A percentile compares a stretch with the other conserved stretches of the same genome.
phyloP scores from a whole-genome alignment of 2,113 vertebrate species.

The Pseudorectes ferrugineus region DNA sequence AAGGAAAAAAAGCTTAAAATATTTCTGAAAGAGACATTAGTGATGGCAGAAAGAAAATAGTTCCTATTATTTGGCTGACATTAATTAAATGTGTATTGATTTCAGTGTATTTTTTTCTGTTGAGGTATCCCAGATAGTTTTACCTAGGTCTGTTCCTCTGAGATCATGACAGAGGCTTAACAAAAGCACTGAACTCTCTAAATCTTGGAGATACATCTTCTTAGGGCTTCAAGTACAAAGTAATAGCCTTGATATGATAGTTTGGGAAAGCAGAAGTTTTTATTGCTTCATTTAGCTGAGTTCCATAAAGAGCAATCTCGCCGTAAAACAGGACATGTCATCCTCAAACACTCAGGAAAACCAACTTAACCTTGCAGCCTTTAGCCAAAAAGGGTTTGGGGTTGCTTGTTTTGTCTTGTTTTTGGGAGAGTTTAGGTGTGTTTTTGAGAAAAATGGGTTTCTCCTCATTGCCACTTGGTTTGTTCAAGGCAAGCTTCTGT shows the following conservation, averaged over 20 bases:
- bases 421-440: neutral
- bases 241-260: neutral
- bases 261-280: slow-evolving; percentile 2
- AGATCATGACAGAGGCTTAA: neutral
- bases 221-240: neutral
- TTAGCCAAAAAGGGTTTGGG: neutral
- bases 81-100: slow-evolving; percentile 12
- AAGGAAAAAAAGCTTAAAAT: neutral
- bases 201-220: neutral
- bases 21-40: neutral
- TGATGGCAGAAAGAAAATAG: neutral
- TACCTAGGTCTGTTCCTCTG: neutral
- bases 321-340: neutral
- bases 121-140: neutral
- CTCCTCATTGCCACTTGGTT: neutral
- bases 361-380: neutral
- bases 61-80: neutral
- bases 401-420: neutral
- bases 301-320: neutral
- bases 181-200: slow-evolving; percentile 1
- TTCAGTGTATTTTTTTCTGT: neutral
- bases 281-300: slow-evolving; percentile 19
- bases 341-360: neutral
- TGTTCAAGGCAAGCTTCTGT: neutral
- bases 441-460: neutral